Base-by-base conservation (phyloP, 2,888 invertebrate species). In the Myathropa florea region DNA sequence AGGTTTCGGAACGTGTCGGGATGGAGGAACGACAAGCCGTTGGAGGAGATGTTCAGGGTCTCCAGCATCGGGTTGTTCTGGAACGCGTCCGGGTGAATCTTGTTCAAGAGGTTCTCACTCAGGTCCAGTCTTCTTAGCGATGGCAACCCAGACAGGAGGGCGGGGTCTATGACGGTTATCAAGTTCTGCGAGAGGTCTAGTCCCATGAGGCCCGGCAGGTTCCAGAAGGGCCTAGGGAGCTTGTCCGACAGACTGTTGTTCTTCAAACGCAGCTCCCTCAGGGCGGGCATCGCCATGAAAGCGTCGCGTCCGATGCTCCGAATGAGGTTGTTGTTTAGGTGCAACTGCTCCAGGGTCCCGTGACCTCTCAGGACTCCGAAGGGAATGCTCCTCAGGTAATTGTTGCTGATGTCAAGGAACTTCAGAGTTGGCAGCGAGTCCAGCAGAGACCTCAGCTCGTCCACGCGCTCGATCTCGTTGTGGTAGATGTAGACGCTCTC, bases 241-340 rank as follows among this genome's bases (percentile, higher is more conserved):
- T 95, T 93, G 90, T 96, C 96, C 0, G 95, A 94, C 30, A 98
- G 92, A 2, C 97, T 97, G 91, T 98, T 98, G 90, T 97, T 97
- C 88, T 95, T 95, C 81, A 98, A 93, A 89, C 97, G 95, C 39
- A 98, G 93, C 90, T 97, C 97, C 88, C 97, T 94, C 46, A 98
- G 92, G 0, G 97, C 96, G 0, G 97, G 97, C 95, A 98, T 96
- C 18, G 96, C 96, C 90, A 95, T 95, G 90, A 98, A 95, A 0
- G 97, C 96, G 90, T 97, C 96, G 53, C 95, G 93, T 89, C 97
- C 96, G 76, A 97, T 95, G 67, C 94, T 94, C 81, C 94, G 94
- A 67, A 97, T 94, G 87, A 94, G 94, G 90, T 98, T 98, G 91
- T 96, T 95, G 90, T 97, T 96, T 77, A 97, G 93, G 93, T 97